A percentile compares a stretch with the other conserved stretches of the same genome.
These are phyloP conservation scores for Eretmocerus hayati DNA, from an alignment of 2,888 invertebrate species.

Conservation along the genomic window DNA sequence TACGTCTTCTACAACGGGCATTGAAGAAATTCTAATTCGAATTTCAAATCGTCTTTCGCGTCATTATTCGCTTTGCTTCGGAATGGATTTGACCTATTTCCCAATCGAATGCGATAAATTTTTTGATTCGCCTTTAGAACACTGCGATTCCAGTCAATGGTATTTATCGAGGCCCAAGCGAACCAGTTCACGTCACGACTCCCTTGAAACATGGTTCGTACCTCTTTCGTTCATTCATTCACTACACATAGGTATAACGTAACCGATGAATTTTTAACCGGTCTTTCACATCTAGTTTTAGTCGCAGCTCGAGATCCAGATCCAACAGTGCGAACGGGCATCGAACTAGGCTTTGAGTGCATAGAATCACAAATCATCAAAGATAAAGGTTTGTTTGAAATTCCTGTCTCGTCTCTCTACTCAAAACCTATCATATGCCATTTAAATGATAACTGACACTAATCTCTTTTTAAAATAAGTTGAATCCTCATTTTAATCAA, in stretches of 20 bases:
- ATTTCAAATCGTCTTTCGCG: too few relatives aligned
- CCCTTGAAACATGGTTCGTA: slow-evolving; percentile 37
- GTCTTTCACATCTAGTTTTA: slow-evolving; percentile 11
- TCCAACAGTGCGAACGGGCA: slow-evolving; percentile 51
- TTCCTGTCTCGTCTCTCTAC: too few relatives aligned
- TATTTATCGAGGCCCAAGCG: slow-evolving; percentile 66
- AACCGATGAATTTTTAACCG: not conserved
- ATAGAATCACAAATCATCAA: slow-evolving; percentile 47
- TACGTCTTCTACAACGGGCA: too few relatives aligned
- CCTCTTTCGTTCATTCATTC: slow-evolving; percentile 2
- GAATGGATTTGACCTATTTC: too few relatives aligned
- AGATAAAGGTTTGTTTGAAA: slow-evolving; percentile 37
- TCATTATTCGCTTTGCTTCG: too few relatives aligned
- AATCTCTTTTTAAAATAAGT: too few relatives aligned
- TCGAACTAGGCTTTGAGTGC: slow-evolving; percentile 62
- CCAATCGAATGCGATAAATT: too few relatives aligned
- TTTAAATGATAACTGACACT: too few relatives aligned
- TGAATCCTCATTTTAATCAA: too few relatives aligned
- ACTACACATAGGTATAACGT: not conserved
- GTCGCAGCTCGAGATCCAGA: slow-evolving; percentile 39
- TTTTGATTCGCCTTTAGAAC: slow-evolving; percentile 55
- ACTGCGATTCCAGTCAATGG: slow-evolving; percentile 88
- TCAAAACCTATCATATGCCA: too few relatives aligned
- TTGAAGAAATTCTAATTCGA: too few relatives aligned
- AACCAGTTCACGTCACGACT: slow-evolving; percentile 36